These are phyloP conservation scores for Melanotaenia boesemani DNA, from an alignment of 2,797 vertebrate species.

Conservation along the genomic window DNA sequence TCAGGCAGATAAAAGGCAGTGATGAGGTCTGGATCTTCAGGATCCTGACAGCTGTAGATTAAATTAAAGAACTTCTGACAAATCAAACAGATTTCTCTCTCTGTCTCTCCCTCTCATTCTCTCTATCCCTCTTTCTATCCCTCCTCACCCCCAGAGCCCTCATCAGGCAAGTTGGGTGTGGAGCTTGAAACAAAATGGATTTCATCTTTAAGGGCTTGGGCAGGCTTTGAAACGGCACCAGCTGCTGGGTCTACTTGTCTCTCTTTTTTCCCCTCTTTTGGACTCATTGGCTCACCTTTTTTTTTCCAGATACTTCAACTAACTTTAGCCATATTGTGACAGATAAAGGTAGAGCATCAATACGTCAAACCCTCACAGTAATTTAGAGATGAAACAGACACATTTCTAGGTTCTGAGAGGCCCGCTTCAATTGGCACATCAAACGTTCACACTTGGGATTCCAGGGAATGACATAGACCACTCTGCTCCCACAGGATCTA, in stretches of 20 bases:
- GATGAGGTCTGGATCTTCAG: constrained; percentile 91
- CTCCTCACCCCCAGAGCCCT: constrained; percentile 93
- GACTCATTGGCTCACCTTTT: constrained; percentile 69
- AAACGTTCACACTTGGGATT: constrained; percentile 73
- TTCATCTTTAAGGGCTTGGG: constrained; percentile 94
- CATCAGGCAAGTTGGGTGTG: constrained; percentile 85
- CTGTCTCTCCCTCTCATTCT: constrained; percentile 78
- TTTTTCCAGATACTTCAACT: constrained; percentile 90
- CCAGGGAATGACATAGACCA: constrained; percentile 61
- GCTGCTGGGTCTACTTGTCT: constrained; percentile 84
- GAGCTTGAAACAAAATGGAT: constrained; percentile 98
- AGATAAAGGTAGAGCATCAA: constrained; percentile 92
- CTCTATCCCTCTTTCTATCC: constrained; percentile 74
- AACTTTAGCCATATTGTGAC: constrained; percentile 97
- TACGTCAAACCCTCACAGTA: constrained; percentile 94
- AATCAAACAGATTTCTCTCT: constrained; percentile 95
- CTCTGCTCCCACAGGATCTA: constrained; percentile 63
- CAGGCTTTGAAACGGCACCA: constrained; percentile 94
- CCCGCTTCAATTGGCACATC: constrained; percentile 72
- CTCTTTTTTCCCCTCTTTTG: constrained; percentile 58
- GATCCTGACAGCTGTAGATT: constrained; percentile 99
- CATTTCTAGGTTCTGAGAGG: constrained; percentile 78
- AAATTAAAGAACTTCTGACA: constrained; percentile 97
- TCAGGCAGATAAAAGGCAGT: constrained; percentile 90
- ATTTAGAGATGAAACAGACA: constrained; percentile 87